These are phyloP conservation scores for Oscheius sp. DNA, from an alignment of 2,888 invertebrate species.

Conservation along the genomic window DNA sequence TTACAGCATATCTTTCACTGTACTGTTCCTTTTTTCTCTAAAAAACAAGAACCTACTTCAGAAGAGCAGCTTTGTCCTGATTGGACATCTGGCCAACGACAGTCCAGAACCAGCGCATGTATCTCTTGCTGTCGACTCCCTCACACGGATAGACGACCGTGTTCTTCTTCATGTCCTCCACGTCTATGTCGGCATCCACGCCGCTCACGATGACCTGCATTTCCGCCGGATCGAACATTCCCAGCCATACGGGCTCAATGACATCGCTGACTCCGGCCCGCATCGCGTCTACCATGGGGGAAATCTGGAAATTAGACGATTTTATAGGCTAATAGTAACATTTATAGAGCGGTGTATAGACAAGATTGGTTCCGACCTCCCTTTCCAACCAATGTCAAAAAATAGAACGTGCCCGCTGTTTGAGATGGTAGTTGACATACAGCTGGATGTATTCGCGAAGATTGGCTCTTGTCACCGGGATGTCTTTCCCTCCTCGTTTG, in stretches of 20 bases:
- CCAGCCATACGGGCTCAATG: constrained; percentile 89
- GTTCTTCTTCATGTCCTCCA: constrained; percentile 32
- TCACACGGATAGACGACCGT: constrained; percentile 20
- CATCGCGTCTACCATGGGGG: constrained; percentile 88
- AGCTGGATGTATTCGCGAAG: constrained; percentile 95
- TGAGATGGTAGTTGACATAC: constrained; percentile 94
- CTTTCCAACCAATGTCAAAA: not conserved
- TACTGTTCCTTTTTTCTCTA: no score
- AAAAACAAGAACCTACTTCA: constrained; percentile 78
- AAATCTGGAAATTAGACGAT: constrained; percentile 74
- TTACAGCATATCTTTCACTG: no score
- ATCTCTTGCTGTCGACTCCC: constrained; percentile 81
- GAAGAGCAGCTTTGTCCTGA: constrained; percentile 82
- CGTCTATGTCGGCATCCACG: constrained; percentile 34
- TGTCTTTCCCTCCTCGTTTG: constrained; percentile 89
- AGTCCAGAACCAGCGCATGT: constrained; percentile 89
- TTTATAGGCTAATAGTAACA: no score
- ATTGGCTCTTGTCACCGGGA: constrained; percentile 90
- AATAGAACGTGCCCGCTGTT: constrained; percentile 80
- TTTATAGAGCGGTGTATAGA: no score
- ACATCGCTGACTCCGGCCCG: constrained; percentile 90
- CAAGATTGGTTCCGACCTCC: no score
- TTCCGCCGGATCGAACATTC: constrained; percentile 92
- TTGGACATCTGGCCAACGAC: constrained; percentile 84
- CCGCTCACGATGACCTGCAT: constrained; percentile 80